Conservation (phyloP, 35 echinoderm and acorn worm species). For the Patiria miniata region DNA sequence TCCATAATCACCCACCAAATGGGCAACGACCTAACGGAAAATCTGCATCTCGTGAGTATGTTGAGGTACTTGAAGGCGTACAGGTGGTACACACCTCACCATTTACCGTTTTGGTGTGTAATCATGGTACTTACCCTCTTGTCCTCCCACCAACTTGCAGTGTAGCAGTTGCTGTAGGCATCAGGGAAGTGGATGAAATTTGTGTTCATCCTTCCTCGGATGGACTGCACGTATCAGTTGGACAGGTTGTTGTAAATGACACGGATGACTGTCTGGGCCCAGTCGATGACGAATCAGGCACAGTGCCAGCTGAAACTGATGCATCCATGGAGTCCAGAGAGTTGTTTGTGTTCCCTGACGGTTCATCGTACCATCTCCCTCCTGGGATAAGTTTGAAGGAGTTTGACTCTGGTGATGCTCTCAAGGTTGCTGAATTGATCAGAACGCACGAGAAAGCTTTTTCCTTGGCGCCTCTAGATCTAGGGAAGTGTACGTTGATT, state of each 20-base stretch:
- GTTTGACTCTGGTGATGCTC: neutral
- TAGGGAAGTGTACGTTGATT: constrained; percentile 52
- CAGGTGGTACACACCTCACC: neutral
- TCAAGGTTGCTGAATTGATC: constrained; percentile 24
- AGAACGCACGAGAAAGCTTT: constrained; percentile 17
- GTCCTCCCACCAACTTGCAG: neutral
- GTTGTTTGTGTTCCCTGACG: neutral
- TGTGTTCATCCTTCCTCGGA: neutral
- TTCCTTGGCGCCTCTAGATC: constrained; percentile 31
- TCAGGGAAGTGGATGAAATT: neutral
- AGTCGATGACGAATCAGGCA: neutral
- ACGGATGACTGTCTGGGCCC: no score
- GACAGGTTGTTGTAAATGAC: neutral
- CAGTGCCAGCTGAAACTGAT: neutral
- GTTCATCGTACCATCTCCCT: neutral
- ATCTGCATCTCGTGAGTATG: neutral
- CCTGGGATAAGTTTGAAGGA: constrained; percentile 4
- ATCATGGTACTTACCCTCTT: neutral
- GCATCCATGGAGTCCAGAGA: neutral
- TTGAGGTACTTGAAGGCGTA: neutral
- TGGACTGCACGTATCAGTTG: neutral
- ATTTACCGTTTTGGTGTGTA: neutral
- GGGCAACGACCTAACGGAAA: neutral
- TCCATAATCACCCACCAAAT: neutral
- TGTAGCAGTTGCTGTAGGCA: neutral